These are phyloP conservation scores for Drosophila macrospina DNA, from an alignment of 2,888 invertebrate genomes.

Conservation along the genomic window DNA sequence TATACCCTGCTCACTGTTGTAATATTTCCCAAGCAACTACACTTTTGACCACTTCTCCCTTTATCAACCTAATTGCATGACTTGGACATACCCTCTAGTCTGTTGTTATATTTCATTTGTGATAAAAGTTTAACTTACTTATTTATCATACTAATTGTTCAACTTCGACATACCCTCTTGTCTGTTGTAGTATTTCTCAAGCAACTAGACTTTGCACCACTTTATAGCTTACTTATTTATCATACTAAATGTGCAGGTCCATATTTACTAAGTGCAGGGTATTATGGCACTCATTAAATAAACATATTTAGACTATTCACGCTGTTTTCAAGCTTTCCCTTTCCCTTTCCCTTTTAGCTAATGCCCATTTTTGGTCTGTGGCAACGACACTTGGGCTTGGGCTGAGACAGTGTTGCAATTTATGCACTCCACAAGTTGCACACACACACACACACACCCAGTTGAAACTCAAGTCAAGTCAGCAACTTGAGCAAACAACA, in stretches of 20 bases:
- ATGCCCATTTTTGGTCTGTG: conserved; percentile 25
- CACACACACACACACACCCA: not conserved
- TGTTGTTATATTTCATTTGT: no score
- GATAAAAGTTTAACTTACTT: no score
- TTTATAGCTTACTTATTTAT: no score
- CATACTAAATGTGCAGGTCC: not conserved
- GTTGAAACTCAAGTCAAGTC: conserved; percentile 32
- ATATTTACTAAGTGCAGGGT: not conserved
- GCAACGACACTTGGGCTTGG: conserved; percentile 17
- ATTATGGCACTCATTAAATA: conserved; percentile 17
- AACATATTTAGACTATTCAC: conserved; percentile 7
- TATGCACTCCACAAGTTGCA: conserved; percentile 70
- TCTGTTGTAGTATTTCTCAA: no score
- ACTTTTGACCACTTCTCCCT: no score
- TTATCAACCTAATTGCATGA: no score
- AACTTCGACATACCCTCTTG: no score
- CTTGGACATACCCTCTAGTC: no score
- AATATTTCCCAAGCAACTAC: no score
- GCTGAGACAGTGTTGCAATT: conserved; percentile 36
- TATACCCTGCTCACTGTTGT: no score
- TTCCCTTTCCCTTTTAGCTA: conserved; percentile 18
- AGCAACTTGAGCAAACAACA: conserved; percentile 29
- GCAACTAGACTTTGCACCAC: no score
- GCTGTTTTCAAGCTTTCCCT: conserved; percentile 9
- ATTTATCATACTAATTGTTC: no score